Evolutionary conservation across 2,888 invertebrate genomes (phyloP), one percentile per base, ranked within the genome.

Genomic region (Phyllotreta cruciferae): DNA sequence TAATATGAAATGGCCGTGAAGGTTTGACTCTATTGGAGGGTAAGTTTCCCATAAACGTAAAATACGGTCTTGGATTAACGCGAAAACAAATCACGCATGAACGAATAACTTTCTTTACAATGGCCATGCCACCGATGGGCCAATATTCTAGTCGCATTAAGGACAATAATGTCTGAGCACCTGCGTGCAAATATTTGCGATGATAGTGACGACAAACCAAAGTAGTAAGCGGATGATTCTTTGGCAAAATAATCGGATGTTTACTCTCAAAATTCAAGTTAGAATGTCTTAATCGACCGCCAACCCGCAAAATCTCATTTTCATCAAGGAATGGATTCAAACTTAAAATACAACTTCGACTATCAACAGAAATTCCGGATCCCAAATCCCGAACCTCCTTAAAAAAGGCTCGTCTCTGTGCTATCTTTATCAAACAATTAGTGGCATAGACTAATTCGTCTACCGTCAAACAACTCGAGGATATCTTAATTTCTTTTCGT

Each of bases 171-270:
- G 9, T 14, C 34, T 47, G 47, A 44, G 13, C 2, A 10, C 14
- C 47, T 4, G 47, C 47, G 10, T 47, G 47, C 1, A 47, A 47
- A 47, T 47, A 3, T n/a, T 47, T 47, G 10, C n/a, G 34, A 47
- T 47, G 47, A 1, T 14, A 1, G 3, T 14, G 24, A 1, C 7
- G 7, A 34, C 6, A 10, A 2, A 47, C 9, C 8, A 47, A n/a
- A 2, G 3, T 11, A 44, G 44, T 44, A 3, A 45, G 14, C 13
- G 4, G n/a, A 37, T 45, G 44, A 13, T 45, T 9, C n/a, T 45
- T 9, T 34, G 47, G 56, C 6, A 56, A 37, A 11, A 36, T 45
- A 34, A 56, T 44, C 42, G 56, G 55, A 41, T 55, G 41, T 55
- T 41, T 39, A 7, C 37, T 1, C 3, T 13, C 11, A 9, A 24